Base-by-base conservation (phyloP, 2,797 vertebrate genomes). In the Hozukius guyotensis region DNA sequence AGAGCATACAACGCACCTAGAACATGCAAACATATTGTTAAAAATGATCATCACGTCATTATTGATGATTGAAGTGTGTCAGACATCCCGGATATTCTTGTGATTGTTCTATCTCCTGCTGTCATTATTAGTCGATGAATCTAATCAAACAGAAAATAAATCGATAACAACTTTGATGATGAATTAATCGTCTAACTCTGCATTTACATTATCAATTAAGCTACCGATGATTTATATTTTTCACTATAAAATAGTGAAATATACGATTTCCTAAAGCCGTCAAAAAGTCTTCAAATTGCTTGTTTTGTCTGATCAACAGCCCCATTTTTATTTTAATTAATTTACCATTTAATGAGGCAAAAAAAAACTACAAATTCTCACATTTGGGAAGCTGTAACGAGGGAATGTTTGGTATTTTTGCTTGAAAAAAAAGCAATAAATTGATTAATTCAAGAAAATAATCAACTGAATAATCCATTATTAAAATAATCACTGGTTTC, bases 41-140 rank as follows among this genome's bases (percentile, higher is more conserved):
- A 67, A 73, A 67, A 75, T 29, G 2, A 56, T 56, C 1, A 53
- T 24, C 16, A 18, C 12, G 7, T 0, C 20, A n/a, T 66, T 72
- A 20, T 59, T 65, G 32, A 85, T 22, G 42, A 46, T 46, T 46
- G 42, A 70, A n/a, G n/a, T 38, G 11, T 49, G 56, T 73, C 57
- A 49, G 49, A 70, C 14, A 20, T 34, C 31, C 11, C 16, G 10
- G 31, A 27, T 27, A 16, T 60, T 24, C 22, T 53, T 69, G 65
- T 38, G 22, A 56, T 29, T 24, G 13, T 24, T 53, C 12, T 46
- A 38, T 55, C 24, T 29, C 31, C 20, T 24, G 25, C 22, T 62
- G 16, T n/a, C 22, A 78, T 24, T 32, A 61, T 27, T 32, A 20
- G 9, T 24, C 0, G 25, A 27, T 1, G 10, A 53, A 61, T 66